Conservation (phyloP, 2,113 vertebrate genomes). For the Machaerirhynchus nigripectus region DNA sequence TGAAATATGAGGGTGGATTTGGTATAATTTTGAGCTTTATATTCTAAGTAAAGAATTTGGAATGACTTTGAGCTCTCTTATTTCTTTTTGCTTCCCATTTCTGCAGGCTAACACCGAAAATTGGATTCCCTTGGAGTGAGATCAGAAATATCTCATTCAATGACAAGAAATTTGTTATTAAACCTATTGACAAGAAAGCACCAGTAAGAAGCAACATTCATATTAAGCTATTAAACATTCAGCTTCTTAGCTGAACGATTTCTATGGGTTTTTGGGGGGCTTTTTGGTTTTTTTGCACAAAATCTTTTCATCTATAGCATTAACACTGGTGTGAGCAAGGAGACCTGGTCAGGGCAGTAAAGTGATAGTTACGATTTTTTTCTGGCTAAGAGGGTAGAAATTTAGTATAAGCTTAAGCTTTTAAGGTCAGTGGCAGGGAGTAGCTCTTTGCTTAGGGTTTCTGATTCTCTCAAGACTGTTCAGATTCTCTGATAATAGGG, state of each 20-base stretch:
- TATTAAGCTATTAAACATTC: neutral
- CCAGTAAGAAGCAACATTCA: slow-evolving; percentile 77
- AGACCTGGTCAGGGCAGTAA: neutral
- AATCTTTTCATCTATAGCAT: neutral
- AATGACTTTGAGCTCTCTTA: neutral
- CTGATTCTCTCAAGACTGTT: neutral
- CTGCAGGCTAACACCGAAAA: slow-evolving; percentile 92
- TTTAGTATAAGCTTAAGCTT: neutral
- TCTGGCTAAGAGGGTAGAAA: neutral
- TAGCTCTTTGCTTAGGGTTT: neutral
- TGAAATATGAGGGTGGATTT: neutral
- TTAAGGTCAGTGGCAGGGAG: neutral
- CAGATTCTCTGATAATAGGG: neutral
- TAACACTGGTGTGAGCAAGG: neutral
- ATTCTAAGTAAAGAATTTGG: neutral
- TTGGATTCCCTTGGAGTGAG: slow-evolving; percentile 98
- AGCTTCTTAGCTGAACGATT: neutral
- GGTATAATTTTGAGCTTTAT: neutral
- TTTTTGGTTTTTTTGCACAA: neutral
- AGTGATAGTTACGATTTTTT: neutral
- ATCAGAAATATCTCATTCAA: slow-evolving; percentile 98
- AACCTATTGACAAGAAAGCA: slow-evolving; percentile 96
- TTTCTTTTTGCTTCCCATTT: slow-evolving; percentile 10
- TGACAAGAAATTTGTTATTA: slow-evolving; percentile 98
- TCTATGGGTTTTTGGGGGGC: neutral